Conservation (phyloP, 2,888 invertebrate species). For the Rhyacophila evoluta region DNA sequence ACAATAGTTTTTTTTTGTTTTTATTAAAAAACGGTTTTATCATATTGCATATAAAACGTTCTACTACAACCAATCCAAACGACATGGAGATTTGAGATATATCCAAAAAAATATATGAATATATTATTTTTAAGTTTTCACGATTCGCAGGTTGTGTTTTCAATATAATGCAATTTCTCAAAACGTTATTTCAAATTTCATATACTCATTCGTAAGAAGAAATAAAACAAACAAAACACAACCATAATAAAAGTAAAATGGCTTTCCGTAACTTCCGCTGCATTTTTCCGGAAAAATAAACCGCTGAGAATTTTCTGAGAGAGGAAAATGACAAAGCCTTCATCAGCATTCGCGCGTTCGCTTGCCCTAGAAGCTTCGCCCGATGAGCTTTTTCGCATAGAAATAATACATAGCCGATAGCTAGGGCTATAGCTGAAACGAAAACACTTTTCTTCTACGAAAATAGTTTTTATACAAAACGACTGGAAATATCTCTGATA, state of each 20-base stretch:
- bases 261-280: neutral
- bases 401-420: constrained; percentile 6
- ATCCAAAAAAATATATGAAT: too few species aligned
- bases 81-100: too few species aligned
- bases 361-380: neutral
- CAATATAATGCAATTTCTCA: constrained; percentile 1
- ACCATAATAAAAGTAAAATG: constrained; percentile 20
- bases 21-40: too few species aligned
- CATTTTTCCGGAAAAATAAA: constrained; percentile 34
- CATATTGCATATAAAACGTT: too few species aligned
- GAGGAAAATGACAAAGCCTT: constrained; percentile 34
- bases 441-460: too few species aligned
- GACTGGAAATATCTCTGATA: too few species aligned
- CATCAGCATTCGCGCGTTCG: constrained; percentile 24
- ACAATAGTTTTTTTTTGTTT: too few species aligned
- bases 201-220: neutral
- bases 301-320: constrained; percentile 31
- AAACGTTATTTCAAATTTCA: neutral
- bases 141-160: neutral
- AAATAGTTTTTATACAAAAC: too few species aligned
- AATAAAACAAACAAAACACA: constrained; percentile 5
- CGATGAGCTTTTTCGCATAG: constrained; percentile 6
- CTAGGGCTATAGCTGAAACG: neutral
- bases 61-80: too few species aligned
- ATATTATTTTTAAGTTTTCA: too few species aligned